These are phyloP conservation scores for Antrozous pallidus DNA, from an alignment of 2,797 vertebrate genomes.

Conservation along the genomic window DNA sequence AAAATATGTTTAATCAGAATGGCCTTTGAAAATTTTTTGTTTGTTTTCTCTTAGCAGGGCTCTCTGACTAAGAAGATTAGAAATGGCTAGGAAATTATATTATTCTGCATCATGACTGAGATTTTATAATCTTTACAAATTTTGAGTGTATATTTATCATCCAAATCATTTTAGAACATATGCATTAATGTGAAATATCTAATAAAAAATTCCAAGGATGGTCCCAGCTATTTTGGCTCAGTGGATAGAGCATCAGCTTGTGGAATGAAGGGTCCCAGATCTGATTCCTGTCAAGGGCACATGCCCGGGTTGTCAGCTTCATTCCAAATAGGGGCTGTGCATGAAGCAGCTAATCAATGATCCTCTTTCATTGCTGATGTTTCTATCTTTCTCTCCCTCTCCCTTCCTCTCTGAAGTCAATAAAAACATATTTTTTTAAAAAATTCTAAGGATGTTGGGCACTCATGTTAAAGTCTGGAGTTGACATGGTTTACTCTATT, in stretches of 20 bases:
- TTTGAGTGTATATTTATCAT: conserved; percentile 2
- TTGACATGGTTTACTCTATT: neutral
- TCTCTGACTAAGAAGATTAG: neutral
- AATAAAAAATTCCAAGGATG: neutral
- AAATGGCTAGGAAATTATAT: neutral
- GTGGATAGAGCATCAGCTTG: no score
- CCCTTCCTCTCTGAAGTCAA: no score
- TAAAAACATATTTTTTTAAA: neutral
- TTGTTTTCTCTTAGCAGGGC: neutral
- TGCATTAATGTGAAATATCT: neutral
- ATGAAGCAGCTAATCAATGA: no score
- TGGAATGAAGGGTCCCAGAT: no score
- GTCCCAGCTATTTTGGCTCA: no score
- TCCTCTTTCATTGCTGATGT: no score
- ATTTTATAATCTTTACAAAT: conserved; percentile 21
- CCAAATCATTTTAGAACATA: neutral
- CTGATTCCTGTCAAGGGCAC: no score
- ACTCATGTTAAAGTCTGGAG: neutral
- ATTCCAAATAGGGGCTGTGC: no score
- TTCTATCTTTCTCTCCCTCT: no score
- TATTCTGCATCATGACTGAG: neutral
- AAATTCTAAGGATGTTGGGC: neutral
- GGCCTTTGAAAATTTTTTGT: neutral
- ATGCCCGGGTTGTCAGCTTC: no score
- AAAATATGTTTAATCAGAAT: conserved; percentile 25